Conservation (phyloP, 2,888 invertebrate genomes). For the Ormyrus labotus region DNA sequence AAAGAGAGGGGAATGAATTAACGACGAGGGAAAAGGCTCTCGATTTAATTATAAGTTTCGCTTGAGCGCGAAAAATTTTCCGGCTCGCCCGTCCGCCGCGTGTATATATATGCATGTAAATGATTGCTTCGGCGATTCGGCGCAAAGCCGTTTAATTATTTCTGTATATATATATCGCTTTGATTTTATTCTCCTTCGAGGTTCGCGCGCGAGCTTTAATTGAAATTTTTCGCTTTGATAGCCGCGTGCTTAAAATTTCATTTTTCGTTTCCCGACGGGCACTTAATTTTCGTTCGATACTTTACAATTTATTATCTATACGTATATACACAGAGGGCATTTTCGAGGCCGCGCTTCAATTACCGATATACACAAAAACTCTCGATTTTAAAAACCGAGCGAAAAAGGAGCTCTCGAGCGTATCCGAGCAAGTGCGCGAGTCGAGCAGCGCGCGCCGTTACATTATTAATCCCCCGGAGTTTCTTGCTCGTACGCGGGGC, state of each 20-base stretch:
- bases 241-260: not conserved
- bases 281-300: too few relatives aligned
- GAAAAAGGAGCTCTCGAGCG: too few relatives aligned
- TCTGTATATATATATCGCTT: not conserved
- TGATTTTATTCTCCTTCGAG: not conserved
- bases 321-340: too few relatives aligned
- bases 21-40: not conserved
- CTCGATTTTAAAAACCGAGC: too few relatives aligned
- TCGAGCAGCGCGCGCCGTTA: not conserved
- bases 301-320: too few relatives aligned
- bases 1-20: conserved; percentile 2
- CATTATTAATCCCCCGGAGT: conserved; percentile 45
- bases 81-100: too few relatives aligned
- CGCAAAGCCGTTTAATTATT: conserved; percentile 19
- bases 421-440: too few relatives aligned
- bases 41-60: conserved; percentile 36
- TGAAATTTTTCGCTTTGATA: conserved; percentile 1
- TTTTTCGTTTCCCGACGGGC: too few relatives aligned
- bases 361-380: too few relatives aligned
- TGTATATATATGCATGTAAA: not conserved
- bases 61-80: too few relatives aligned
- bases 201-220: not conserved
- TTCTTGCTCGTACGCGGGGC: conserved; percentile 9
- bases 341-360: too few relatives aligned
- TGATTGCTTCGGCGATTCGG: not conserved